A percentile compares a stretch with the other conserved stretches of the same genome.
Conservation (phyloP, 1,140 invertebrate genomes). For the Drosophila ananassae region DNA sequence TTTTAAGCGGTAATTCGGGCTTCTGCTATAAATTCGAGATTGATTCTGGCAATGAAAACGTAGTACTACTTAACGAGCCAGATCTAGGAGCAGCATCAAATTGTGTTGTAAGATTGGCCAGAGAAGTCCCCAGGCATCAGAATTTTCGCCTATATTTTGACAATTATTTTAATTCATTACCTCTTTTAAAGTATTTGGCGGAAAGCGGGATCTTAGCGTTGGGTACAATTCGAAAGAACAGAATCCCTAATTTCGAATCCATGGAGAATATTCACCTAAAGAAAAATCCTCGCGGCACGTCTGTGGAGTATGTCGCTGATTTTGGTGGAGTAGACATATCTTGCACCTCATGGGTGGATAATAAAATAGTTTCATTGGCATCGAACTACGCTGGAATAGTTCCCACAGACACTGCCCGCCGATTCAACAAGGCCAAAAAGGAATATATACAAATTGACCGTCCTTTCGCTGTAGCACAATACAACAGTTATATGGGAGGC, state of each 20-base stretch:
- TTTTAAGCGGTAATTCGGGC: conserved; percentile 59
- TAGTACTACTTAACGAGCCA: conserved; percentile 2
- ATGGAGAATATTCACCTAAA: conserved; percentile 4
- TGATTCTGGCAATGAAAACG: conserved; percentile 2
- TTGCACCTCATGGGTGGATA: conserved; percentile 26
- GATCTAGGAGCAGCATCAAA: conserved; percentile 2
- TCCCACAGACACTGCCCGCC: conserved; percentile 13
- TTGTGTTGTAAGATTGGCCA: conserved; percentile 9
- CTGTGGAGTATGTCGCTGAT: conserved; percentile 16
- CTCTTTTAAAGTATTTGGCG: conserved; percentile 21
- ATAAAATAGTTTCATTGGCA: conserved; percentile 21
- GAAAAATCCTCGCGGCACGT: conserved; percentile 20
- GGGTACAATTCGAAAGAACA: conserved; percentile 19
- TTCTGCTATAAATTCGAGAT: conserved; percentile 11
- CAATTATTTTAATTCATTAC: conserved; percentile 21
- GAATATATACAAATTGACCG: conserved; percentile 23
- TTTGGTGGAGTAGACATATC: conserved; percentile 26
- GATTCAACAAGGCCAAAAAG: conserved; percentile 25
- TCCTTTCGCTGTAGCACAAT: conserved; percentile 23
- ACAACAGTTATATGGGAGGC: conserved; percentile 20
- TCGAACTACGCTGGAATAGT: conserved; percentile 33
- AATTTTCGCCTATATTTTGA: conserved; percentile 39
- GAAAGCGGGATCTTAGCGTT: conserved; percentile 11
- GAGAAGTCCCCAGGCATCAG: conserved; percentile 25
- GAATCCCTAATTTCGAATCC: conserved; percentile 9